Conservation (phyloP, 2,797 vertebrate genomes). For the Brotula barbata region DNA sequence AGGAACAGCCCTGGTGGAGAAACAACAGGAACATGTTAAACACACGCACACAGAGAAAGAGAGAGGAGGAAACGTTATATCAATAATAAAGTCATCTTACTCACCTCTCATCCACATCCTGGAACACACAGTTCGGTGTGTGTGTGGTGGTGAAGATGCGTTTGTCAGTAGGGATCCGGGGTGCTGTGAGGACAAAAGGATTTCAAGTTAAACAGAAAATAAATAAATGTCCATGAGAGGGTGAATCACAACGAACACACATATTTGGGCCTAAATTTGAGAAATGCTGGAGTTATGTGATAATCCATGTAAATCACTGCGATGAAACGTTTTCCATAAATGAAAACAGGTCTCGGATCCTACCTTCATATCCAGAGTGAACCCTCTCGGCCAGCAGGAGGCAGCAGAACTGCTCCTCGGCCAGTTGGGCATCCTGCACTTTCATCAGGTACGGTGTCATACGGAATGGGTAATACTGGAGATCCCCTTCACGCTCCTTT, state of each 20-base stretch:
- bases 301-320: too few relatives aligned
- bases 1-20: conserved; percentile 85
- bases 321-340: too few relatives aligned
- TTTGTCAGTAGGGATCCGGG: conserved; percentile 94
- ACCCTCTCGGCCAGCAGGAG: conserved; percentile 94
- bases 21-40: conserved; percentile 7
- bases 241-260: too few relatives aligned
- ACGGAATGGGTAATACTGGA: conserved; percentile 90
- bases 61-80: too few relatives aligned
- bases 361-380: conserved; percentile 98
- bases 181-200: conserved; percentile 77
- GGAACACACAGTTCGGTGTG: conserved; percentile 93
- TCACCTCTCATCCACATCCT: conserved; percentile 95
- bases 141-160: conserved; percentile 98
- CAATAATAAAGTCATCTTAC: too few relatives aligned
- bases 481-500: conserved; percentile 80
- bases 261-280: too few relatives aligned
- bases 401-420: conserved; percentile 92
- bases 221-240: too few relatives aligned
- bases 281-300: too few relatives aligned
- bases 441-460: conserved; percentile 97
- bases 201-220: too few relatives aligned
- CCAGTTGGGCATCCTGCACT: conserved; percentile 81
- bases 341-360: conserved; percentile 23
- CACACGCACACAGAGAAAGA: too few relatives aligned